Base-by-base conservation (phyloP, 2,113 vertebrate species). In the Tor tambroides region DNA sequence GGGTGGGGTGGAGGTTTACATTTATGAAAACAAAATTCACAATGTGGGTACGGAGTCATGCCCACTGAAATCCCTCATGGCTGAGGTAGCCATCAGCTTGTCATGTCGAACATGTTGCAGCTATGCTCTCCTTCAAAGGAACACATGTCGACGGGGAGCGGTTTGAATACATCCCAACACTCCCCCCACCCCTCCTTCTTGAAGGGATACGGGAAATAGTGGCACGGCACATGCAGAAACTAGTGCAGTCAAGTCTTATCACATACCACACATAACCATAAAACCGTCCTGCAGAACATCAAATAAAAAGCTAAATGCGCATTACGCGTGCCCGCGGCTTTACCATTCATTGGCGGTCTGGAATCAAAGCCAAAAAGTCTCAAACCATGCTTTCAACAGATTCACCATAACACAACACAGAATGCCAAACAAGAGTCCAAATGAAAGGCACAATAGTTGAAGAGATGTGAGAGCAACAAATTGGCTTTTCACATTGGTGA, bases 401-500 rank as follows among this genome's bases (percentile, higher is more conserved):
- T 63, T 79, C 86, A 92, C 49, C 91, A 92, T 28, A 89, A 87
- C 90, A 94, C 89, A 91, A 90, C 92, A 92, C 86, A 85, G 32
- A 88, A 90, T 90, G 86, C 84, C 69, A 83, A 91, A 87, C 75
- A n/a, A 91, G 41, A 83, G 87, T 90, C 78, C 92, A 88, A 95
- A 95, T 95, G 95, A 95, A 95, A 96, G 94, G 94, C 86, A 93
- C 95, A 95, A 95, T 94, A 94, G 88, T 94, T 94, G 93, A 94
- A 91, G 92, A 69, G 81, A 81, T 54, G 63, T 87, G 75, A 61
- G 2, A 61, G 54, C 79, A 86, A 89, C 72, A 49, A 69, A 67
- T 74, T 21, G 88, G 17, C n/a, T 69, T 83, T 71, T 69, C 61
- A 83, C 41, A 83, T 65, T 56, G 61, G 43, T 80, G 41, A 87